These are phyloP conservation scores for Coremacera marginata DNA, from an alignment of 2,888 invertebrate species.

Conservation along the genomic window DNA sequence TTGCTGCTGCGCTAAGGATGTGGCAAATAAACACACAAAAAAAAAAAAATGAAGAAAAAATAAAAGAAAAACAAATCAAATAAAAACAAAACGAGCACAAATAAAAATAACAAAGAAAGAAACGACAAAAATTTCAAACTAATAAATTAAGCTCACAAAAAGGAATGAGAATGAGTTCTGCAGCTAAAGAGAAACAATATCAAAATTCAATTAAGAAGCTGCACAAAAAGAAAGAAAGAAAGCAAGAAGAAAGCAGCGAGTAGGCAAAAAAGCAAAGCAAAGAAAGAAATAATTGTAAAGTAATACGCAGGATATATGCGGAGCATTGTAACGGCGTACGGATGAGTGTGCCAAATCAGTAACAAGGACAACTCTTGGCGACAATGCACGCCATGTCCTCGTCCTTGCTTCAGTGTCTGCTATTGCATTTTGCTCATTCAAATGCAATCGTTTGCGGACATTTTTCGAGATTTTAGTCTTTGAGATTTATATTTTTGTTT, in stretches of 20 bases:
- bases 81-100: background rate
- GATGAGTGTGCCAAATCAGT: too few species aligned
- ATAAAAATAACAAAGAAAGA: background rate
- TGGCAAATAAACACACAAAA: background rate
- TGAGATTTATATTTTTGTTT: background rate
- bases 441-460: slow-evolving; percentile 23
- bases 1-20: background rate
- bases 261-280: slow-evolving; percentile 41
- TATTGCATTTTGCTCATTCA: background rate
- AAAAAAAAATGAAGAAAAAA: background rate
- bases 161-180: slow-evolving; percentile 11
- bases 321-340: background rate
- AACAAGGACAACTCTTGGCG: too few species aligned
- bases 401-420: too few species aligned
- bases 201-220: slow-evolving; percentile 46
- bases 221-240: slow-evolving; percentile 31
- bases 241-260: background rate
- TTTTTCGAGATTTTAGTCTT: background rate
- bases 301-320: slow-evolving; percentile 17
- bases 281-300: slow-evolving; percentile 24
- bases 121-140: slow-evolving; percentile 18
- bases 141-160: slow-evolving; percentile 25
- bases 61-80: background rate
- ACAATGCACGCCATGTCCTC: too few species aligned
- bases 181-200: slow-evolving; percentile 16